These are phyloP conservation scores for Leucoptera coffeella DNA, from an alignment of 2,888 invertebrate species.

Conservation along the genomic window DNA sequence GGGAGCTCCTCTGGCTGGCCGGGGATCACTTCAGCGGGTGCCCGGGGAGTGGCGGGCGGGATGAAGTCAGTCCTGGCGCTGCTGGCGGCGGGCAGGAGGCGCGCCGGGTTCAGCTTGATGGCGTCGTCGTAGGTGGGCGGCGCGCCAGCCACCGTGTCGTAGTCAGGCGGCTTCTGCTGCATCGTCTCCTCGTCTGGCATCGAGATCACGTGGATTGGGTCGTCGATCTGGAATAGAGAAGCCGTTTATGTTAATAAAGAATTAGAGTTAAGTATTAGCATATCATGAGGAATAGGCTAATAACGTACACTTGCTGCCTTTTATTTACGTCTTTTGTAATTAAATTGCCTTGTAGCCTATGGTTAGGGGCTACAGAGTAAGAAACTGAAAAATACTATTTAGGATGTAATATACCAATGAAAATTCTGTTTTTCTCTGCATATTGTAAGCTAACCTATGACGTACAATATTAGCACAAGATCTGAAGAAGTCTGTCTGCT, in stretches of 20 bases:
- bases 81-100: slow-evolving; percentile 36
- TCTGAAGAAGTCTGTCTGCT: too few relatives aligned
- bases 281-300: too few relatives aligned
- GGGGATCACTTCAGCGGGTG: slow-evolving; percentile 15
- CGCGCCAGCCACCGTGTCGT: slow-evolving; percentile 62
- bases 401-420: not conserved
- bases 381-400: not conserved
- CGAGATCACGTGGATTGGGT: slow-evolving; percentile 61
- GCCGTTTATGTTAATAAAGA: too few relatives aligned
- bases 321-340: too few relatives aligned
- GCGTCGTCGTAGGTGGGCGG: slow-evolving; percentile 70
- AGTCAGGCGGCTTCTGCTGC: slow-evolving; percentile 66
- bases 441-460: too few relatives aligned
- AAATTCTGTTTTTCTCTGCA: too few relatives aligned
- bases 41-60: slow-evolving; percentile 1
- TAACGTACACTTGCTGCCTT: too few relatives aligned
- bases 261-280: too few relatives aligned
- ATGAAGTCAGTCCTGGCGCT: slow-evolving; percentile 16
- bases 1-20: slow-evolving; percentile 18
- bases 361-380: not conserved
- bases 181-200: slow-evolving; percentile 53
- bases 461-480: too few relatives aligned
- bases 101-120: slow-evolving; percentile 60
- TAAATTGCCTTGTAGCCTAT: not conserved
- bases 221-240: slow-evolving; percentile 52